Percentiles rank a stretch among this genome's conserved stretches.
phyloP scores from a whole-genome alignment of 2,797 vertebrate species.

The Clarias laeviceps region DNA sequence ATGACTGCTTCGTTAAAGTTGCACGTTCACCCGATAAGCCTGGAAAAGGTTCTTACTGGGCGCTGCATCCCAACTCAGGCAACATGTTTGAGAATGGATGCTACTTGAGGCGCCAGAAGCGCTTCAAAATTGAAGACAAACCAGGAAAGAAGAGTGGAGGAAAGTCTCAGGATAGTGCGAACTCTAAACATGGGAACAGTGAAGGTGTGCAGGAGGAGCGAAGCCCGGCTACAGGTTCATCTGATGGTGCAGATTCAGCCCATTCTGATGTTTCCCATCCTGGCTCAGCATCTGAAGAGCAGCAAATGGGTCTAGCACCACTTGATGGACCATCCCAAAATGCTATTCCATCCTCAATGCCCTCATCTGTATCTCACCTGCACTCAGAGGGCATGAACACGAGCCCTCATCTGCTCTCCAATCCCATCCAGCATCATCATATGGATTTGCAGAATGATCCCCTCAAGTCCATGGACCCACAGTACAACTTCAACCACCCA shows the following conservation, averaged over 20 bases:
- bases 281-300: slow-evolving; percentile 76
- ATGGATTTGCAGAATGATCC: slow-evolving; percentile 85
- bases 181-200: slow-evolving; percentile 65
- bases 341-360: slow-evolving; percentile 60
- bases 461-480: slow-evolving; percentile 84
- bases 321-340: slow-evolving; percentile 73
- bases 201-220: slow-evolving; percentile 71
- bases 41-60: slow-evolving; percentile 91
- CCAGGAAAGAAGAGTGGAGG: slow-evolving; percentile 71
- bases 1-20: slow-evolving; percentile 91
- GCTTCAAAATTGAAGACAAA: slow-evolving; percentile 90
- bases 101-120: slow-evolving; percentile 89
- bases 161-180: slow-evolving; percentile 69
- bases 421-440: slow-evolving; percentile 79
- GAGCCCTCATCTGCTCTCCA: slow-evolving; percentile 72
- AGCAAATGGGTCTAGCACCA: slow-evolving; percentile 69
- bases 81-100: slow-evolving; percentile 95
- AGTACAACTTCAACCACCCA: slow-evolving; percentile 92
- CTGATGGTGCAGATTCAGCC: slow-evolving; percentile 77
- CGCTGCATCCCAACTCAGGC: slow-evolving; percentile 87
- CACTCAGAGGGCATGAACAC: slow-evolving; percentile 72
- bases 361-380: slow-evolving; percentile 66
- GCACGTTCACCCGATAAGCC: slow-evolving; percentile 89
- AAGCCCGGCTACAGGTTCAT: slow-evolving; percentile 75
- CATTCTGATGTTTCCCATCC: slow-evolving; percentile 80